These are phyloP conservation scores for Anaspis maculata DNA, from an alignment of 2,888 invertebrate species.

Conservation along the genomic window DNA sequence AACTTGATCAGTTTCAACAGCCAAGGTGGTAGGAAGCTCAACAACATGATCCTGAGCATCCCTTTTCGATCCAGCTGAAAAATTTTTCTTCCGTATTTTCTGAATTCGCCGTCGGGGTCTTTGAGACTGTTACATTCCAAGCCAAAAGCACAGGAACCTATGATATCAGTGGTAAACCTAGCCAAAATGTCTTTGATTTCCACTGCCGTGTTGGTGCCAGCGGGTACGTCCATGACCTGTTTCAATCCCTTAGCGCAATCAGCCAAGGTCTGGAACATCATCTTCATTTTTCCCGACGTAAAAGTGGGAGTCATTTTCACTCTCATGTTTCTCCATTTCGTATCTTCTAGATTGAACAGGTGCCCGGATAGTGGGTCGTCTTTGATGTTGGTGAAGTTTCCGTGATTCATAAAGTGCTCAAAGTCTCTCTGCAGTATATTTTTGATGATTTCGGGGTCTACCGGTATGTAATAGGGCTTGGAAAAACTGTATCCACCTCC, in stretches of 20 bases:
- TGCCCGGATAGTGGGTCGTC: conserved; percentile 30
- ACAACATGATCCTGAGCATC: conserved; percentile 7
- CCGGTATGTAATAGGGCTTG: conserved; percentile 28
- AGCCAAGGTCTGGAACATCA: conserved; percentile 35
- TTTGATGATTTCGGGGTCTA: conserved; percentile 33
- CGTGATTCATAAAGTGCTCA: conserved; percentile 30
- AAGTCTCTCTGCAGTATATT: conserved; percentile 35
- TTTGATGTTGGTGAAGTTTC: conserved; percentile 28
- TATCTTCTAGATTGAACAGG: conserved; percentile 27
- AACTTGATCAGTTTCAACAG: conserved; percentile 3
- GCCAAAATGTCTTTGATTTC: conserved; percentile 42
- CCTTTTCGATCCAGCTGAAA: conserved; percentile 15
- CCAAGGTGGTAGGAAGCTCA: conserved; percentile 3
- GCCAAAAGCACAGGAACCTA: conserved; percentile 49
- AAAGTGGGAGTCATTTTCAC: conserved; percentile 40
- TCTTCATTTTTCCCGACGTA: conserved; percentile 42
- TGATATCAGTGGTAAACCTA: conserved; percentile 45
- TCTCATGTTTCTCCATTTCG: conserved; percentile 40
- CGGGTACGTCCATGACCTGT: conserved; percentile 19
- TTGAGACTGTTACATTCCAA: conserved; percentile 50
- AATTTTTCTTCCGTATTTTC: conserved; percentile 11
- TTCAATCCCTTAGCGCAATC: conserved; percentile 28
- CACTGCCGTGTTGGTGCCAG: conserved; percentile 22
- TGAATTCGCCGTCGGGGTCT: conserved; percentile 45
- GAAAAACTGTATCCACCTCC: conserved; percentile 23